Evolutionary conservation across 2,113 vertebrate species (phyloP), one percentile per base, ranked within the genome.

Genomic region (Brachyistius frenatus): DNA sequence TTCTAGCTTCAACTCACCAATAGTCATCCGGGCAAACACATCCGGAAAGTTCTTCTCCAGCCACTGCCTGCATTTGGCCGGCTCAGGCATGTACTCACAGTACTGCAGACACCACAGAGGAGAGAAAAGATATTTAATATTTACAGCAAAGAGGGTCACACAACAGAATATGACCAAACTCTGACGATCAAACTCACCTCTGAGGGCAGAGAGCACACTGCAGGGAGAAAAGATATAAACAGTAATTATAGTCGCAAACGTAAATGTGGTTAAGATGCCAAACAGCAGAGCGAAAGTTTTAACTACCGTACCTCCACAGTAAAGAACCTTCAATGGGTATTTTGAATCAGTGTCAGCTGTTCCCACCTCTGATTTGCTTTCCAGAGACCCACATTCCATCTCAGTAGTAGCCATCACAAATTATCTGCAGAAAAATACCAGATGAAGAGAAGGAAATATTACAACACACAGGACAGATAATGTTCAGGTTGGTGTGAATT

Each of bases 51-150:
- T 99, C 93, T 99, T 99, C 95, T 99, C 98, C 85, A 99, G 94
- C 98, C 98, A 99, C 8, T 99, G 97, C 85, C 97, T 96, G 90
- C 98, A 99, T 91, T 99, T 99, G 87, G 97, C 93, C 30, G 97
- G 97, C 90, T 99, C 98, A 8, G 98, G 98, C 98, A 99, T 99
- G 84, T 99, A 99, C 94, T 99, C 98, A 57, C 98, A 99, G 93
- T 99, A 99, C 98, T 99, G 74, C 7, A 66, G 44, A 81, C 35
- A 76, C 53, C 76, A 77, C 41, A 66, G 3, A 30, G 11, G 36
- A 66, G 14, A 58, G 5, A 39, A 66, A 41, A 57, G 56, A 49
- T 39, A 31, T 30, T 8, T 47, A 41, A 1, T 10, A 63, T 41
- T 35, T 41, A 5, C 4, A 37, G 41, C 14, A 30, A 67, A 62